Evolutionary conservation across 1,140 invertebrate species (phyloP).

Genomic region (Tetranychus cinnabarinus): DNA sequence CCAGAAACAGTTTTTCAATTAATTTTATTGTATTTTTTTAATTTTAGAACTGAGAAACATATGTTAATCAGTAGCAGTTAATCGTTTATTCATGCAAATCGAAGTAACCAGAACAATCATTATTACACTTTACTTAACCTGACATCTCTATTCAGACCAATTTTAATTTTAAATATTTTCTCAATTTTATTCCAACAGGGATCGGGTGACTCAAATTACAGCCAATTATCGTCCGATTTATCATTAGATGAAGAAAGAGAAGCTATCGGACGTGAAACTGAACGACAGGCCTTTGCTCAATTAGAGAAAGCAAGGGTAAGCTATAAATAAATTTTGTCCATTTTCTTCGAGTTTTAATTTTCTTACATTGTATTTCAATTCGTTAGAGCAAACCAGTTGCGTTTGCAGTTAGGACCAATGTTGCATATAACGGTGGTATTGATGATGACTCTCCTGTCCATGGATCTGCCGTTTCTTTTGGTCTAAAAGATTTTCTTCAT

Average conservation of each 20-base stretch:
- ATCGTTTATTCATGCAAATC: too few relatives aligned
- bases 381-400: constrained; percentile 82
- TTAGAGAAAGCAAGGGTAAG: constrained; percentile 83
- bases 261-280: constrained; percentile 84
- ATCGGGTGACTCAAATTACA: constrained; percentile 88
- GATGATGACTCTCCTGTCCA: constrained; percentile 97
- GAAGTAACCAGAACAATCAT: too few relatives aligned
- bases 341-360: not conserved
- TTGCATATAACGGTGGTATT: constrained; percentile 81
- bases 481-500: constrained; percentile 90
- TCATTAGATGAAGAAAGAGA: constrained; percentile 97
- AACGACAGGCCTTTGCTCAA: constrained; percentile 82
- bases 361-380: constrained; percentile 17
- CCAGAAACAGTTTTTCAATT: too few relatives aligned
- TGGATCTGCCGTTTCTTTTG: constrained; percentile 87
- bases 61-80: too few relatives aligned
- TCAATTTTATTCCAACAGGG: constrained; percentile 37
- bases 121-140: too few relatives aligned
- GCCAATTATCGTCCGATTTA: constrained; percentile 93
- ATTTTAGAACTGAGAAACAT: too few relatives aligned
- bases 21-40: too few relatives aligned
- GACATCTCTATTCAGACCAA: too few relatives aligned
- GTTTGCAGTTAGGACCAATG: constrained; percentile 96
- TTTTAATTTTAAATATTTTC: not conserved
- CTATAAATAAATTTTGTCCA: too few relatives aligned